Conservation (phyloP, 2,888 invertebrate species). For the Xestia ashworthii region DNA sequence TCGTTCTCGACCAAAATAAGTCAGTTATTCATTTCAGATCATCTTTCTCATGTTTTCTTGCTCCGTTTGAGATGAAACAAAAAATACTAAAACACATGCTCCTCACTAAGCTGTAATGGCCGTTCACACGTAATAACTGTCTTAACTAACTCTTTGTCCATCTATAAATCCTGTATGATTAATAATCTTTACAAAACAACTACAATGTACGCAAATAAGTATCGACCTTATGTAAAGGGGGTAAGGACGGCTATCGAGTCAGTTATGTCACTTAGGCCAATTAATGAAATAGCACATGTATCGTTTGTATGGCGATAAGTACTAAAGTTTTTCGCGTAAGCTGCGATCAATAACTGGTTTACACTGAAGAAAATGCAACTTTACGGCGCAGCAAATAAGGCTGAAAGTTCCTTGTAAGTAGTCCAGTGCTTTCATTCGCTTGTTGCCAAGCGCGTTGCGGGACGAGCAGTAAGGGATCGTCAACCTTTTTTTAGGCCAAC, state of each 20-base stretch:
- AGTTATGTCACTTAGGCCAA: constrained; percentile 74
- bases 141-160: constrained; percentile 58
- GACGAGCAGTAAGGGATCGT: constrained; percentile 79
- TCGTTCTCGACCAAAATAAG: constrained; percentile 43
- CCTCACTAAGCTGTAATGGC: constrained; percentile 42
- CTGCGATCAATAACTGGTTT: constrained; percentile 85
- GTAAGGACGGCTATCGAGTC: constrained; percentile 52
- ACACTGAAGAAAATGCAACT: constrained; percentile 54
- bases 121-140: constrained; percentile 61
- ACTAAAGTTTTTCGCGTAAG: constrained; percentile 88
- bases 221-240: constrained; percentile 34
- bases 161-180: constrained; percentile 66
- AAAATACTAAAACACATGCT: constrained; percentile 48
- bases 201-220: constrained; percentile 24
- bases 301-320: constrained; percentile 85
- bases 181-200: constrained; percentile 52
- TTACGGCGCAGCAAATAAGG: constrained; percentile 21
- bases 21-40: constrained; percentile 14
- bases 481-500: constrained; percentile 87
- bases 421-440: constrained; percentile 81
- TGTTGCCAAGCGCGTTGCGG: constrained; percentile 86
- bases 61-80: constrained; percentile 51
- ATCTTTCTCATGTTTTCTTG: constrained; percentile 45
- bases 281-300: constrained; percentile 83
- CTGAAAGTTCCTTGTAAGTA: constrained; percentile 57